Evolutionary conservation across 2,888 invertebrate genomes (phyloP).

Genomic region (Brachyopa scutellaris): DNA sequence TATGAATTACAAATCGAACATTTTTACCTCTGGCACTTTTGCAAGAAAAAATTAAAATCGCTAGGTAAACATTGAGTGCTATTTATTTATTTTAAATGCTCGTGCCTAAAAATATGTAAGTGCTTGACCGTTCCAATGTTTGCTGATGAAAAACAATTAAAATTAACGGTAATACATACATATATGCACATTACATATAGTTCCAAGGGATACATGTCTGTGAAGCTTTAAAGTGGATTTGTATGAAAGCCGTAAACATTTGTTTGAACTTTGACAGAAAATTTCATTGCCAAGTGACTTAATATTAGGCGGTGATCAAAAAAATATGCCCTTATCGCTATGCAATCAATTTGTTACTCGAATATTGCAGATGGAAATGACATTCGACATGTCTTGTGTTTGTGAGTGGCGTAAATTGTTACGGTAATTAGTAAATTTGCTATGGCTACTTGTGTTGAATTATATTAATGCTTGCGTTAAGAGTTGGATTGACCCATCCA

Average conservation of each 20-base stretch:
- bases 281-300: not conserved
- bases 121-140: not conserved
- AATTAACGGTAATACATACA: too few species aligned
- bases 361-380: not conserved
- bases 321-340: not conserved
- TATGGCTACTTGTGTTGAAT: not conserved
- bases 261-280: not conserved
- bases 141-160: not conserved
- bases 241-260: not conserved
- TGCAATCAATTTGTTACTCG: not conserved
- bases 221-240: not conserved
- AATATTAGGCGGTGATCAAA: not conserved
- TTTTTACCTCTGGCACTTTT: conserved; percentile 1
- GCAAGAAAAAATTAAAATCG: conserved; percentile 23
- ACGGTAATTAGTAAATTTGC: not conserved
- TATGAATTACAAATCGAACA: conserved; percentile 16
- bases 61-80: conserved; percentile 13
- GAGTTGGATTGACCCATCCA: not conserved
- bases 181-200: too few species aligned
- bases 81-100: too few species aligned
- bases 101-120: too few species aligned
- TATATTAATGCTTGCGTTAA: conserved; percentile 8
- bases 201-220: too few species aligned
- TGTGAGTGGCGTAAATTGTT: conserved; percentile 22
- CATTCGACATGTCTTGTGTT: not conserved